Percentiles rank a stretch among this genome's conserved stretches.
Conservation (phyloP, 2,113 vertebrate species). For the Pseudolaguvia tuberculata region DNA sequence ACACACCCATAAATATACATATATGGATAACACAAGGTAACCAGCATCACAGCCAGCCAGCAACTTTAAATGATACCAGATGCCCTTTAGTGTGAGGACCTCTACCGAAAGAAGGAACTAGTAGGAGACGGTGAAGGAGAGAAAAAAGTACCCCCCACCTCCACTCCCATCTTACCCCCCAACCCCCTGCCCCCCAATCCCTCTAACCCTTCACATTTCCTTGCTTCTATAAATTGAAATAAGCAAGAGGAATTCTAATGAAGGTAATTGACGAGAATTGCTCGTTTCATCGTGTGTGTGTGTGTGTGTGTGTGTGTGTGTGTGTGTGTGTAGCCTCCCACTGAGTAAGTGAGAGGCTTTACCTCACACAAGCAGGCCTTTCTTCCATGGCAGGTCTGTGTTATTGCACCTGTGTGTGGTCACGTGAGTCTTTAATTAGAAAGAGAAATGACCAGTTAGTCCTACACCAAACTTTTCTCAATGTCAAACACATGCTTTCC, state of each 20-base stretch:
- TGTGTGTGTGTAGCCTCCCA: constrained; percentile 56
- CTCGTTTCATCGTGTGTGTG: constrained; percentile 12
- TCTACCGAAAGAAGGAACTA: neutral
- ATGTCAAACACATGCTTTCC: constrained; percentile 77
- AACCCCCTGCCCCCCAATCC: neutral
- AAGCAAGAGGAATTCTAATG: constrained; percentile 41
- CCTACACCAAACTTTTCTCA: constrained; percentile 61
- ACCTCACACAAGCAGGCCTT: constrained; percentile 66
- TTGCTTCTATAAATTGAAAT: constrained; percentile 42
- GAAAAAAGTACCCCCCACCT: neutral
- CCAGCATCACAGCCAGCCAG: constrained; percentile 12
- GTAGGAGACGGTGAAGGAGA: neutral
- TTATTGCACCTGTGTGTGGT: constrained; percentile 51
- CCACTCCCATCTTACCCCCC: no score
- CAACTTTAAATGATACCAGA: constrained; percentile 34
- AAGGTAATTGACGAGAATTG: constrained; percentile 38
- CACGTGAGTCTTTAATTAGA: constrained; percentile 54
- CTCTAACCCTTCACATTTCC: neutral
- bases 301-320: constrained; percentile 47
- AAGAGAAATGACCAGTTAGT: constrained; percentile 64
- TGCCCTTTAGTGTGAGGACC: constrained; percentile 13
- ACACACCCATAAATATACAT: neutral
- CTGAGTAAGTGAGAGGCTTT: constrained; percentile 52
- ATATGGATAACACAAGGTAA: neutral
- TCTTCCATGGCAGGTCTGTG: constrained; percentile 56